These are phyloP conservation scores for Anableps anableps DNA, from an alignment of 2,797 vertebrate genomes.

Conservation along the genomic window DNA sequence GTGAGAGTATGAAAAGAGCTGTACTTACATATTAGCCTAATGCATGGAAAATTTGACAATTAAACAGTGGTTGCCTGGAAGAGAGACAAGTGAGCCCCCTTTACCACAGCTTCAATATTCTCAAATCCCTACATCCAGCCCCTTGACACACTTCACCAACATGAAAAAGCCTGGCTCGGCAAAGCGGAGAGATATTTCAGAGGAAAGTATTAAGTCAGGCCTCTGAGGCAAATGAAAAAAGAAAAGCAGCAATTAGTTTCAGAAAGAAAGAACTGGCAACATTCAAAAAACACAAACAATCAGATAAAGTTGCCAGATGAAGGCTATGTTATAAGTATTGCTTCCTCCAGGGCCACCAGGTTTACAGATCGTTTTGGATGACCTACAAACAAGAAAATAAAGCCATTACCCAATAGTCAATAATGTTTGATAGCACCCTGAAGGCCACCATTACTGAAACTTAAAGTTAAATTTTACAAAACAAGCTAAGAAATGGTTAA, in stretches of 20 bases:
- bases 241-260: conserved; percentile 54
- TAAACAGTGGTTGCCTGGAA: conserved; percentile 43
- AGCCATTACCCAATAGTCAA: conserved; percentile 44
- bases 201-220: conserved; percentile 41
- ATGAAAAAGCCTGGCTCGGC: conserved; percentile 49
- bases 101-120: conserved; percentile 50
- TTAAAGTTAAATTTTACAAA: not conserved
- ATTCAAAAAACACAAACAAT: conserved; percentile 32
- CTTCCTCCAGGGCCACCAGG: conserved; percentile 13
- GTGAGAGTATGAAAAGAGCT: conserved; percentile 18
- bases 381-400: conserved; percentile 43
- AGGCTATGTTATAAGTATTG: conserved; percentile 30
- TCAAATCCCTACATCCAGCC: conserved; percentile 36
- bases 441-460: conserved; percentile 21
- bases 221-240: conserved; percentile 43
- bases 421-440: conserved; percentile 48
- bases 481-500: conserved; percentile 9
- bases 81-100: conserved; percentile 28
- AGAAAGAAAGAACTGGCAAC: conserved; percentile 23
- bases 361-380: conserved; percentile 37
- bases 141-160: conserved; percentile 52
- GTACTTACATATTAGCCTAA: conserved; percentile 58
- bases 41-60: conserved; percentile 53
- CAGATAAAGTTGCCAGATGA: conserved; percentile 24
- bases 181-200: conserved; percentile 45